These are phyloP conservation scores for Brachyrhaphis roseni DNA, from an alignment of 2,797 vertebrate genomes.

Conservation along the genomic window DNA sequence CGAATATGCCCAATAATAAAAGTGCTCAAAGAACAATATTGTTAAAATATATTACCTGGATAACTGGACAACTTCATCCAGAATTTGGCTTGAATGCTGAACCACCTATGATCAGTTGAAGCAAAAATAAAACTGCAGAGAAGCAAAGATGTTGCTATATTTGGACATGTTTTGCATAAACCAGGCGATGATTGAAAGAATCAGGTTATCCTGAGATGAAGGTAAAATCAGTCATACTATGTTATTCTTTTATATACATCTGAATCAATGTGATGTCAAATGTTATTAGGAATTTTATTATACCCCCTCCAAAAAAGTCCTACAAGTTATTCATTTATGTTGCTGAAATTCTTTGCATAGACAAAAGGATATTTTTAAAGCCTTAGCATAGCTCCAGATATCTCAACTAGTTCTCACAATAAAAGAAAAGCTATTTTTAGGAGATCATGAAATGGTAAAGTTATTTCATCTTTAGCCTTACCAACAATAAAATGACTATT, in stretches of 20 bases:
- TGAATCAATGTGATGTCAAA: slow-evolving; percentile 8
- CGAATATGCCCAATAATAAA: not conserved
- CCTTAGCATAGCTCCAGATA: slow-evolving; percentile 41
- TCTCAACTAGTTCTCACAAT: slow-evolving; percentile 18
- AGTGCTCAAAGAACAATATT: not conserved
- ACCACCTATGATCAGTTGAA: slow-evolving; percentile 12
- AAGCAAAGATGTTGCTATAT: slow-evolving; percentile 6
- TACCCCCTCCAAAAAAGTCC: not conserved
- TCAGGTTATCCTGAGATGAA: slow-evolving; percentile 2
- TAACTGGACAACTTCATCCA: not conserved
- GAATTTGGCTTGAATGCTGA: slow-evolving; percentile 18
- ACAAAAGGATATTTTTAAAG: slow-evolving; percentile 23
- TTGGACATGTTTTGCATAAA: slow-evolving; percentile 13
- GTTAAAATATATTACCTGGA: not conserved
- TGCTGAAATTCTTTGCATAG: slow-evolving; percentile 21
- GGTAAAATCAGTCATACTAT: not conserved
- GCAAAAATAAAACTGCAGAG: slow-evolving; percentile 30
- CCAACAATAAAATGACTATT: not conserved
- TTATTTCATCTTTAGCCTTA: slow-evolving; percentile 2
- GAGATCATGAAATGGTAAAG: not conserved
- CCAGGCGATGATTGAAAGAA: slow-evolving; percentile 6
- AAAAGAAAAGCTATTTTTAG: slow-evolving; percentile 35
- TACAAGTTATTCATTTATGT: slow-evolving; percentile 18
- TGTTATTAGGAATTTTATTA: slow-evolving; percentile 12
- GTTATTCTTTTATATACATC: not conserved